Conservation (phyloP, 2,797 vertebrate species). For the Lateolabrax maculatus region DNA sequence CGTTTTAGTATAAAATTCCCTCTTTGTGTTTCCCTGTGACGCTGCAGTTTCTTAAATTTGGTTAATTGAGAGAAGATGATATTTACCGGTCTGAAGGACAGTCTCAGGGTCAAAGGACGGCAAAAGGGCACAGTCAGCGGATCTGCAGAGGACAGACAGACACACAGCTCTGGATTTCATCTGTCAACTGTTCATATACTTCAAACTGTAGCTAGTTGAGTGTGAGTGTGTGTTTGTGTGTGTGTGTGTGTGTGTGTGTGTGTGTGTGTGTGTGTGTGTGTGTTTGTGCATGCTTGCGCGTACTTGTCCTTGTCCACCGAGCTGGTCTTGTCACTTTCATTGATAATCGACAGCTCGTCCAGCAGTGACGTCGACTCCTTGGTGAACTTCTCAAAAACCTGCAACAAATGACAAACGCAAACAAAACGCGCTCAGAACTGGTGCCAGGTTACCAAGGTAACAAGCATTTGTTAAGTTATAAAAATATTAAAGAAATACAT, state of each 20-base stretch:
- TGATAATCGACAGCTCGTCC: constrained; percentile 96
- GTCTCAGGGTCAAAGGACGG: constrained; percentile 97
- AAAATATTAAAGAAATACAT: fast-evolving
- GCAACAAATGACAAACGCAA: constrained; percentile 18
- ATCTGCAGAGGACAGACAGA: constrained; percentile 81
- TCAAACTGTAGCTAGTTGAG: not conserved
- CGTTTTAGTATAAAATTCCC: not conserved
- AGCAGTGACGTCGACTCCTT: constrained; percentile 96
- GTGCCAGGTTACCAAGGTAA: constrained; percentile 2
- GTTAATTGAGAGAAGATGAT: too few relatives aligned
- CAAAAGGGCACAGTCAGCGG: constrained; percentile 91
- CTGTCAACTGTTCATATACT: not conserved
- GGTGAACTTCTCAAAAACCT: constrained; percentile 99
- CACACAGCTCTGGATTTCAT: not conserved
- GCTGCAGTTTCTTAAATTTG: too few relatives aligned
- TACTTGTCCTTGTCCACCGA: constrained; percentile 94
- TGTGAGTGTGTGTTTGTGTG: too few relatives aligned
- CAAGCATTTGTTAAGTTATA: not conserved
- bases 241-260: not conserved
- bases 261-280: not conserved
- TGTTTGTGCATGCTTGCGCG: fast-evolving
- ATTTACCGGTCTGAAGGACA: constrained; percentile 94
- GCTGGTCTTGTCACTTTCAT: constrained; percentile 93
- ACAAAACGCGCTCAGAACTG: not conserved
- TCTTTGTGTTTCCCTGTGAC: not conserved